A percentile compares a stretch with the other conserved stretches of the same genome.
phyloP scores from a whole-genome alignment of 2,797 vertebrate species.

The Iguana delicatissima region DNA sequence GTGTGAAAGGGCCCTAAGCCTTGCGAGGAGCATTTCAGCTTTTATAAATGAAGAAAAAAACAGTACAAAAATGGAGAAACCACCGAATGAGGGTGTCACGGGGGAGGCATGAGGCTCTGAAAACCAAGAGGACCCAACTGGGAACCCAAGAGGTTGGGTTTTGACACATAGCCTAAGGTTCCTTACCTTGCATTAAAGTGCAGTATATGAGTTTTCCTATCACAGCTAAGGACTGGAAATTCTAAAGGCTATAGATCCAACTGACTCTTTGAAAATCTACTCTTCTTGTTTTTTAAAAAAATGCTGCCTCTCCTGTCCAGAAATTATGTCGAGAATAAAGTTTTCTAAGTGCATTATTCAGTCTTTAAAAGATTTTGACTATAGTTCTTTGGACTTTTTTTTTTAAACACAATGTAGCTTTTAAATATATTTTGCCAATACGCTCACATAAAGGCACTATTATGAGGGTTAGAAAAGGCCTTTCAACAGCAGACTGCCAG shows the following conservation, averaged over 20 bases:
- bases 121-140: too few relatives aligned
- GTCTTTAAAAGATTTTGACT: conserved; percentile 26
- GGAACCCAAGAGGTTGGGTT: too few relatives aligned
- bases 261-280: background rate
- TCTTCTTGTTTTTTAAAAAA: conserved; percentile 43
- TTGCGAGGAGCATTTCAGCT: too few relatives aligned
- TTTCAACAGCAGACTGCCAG: conserved; percentile 54
- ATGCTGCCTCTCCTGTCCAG: conserved; percentile 5
- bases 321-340: conserved; percentile 33
- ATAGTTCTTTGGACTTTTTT: conserved; percentile 56
- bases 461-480: conserved; percentile 63
- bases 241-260: conserved; percentile 20
- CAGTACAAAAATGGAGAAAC: too few relatives aligned
- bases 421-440: conserved; percentile 72
- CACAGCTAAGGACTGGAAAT: conserved; percentile 23
- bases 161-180: too few relatives aligned
- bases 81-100: too few relatives aligned
- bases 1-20: too few relatives aligned
- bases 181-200: too few relatives aligned
- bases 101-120: too few relatives aligned
- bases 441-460: conserved; percentile 58
- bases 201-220: background rate
- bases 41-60: too few relatives aligned
- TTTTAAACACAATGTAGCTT: conserved; percentile 65
- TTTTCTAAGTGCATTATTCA: conserved; percentile 61